Base-by-base conservation (phyloP, 2,797 vertebrate genomes). In the Hydrolagus colliei region DNA sequence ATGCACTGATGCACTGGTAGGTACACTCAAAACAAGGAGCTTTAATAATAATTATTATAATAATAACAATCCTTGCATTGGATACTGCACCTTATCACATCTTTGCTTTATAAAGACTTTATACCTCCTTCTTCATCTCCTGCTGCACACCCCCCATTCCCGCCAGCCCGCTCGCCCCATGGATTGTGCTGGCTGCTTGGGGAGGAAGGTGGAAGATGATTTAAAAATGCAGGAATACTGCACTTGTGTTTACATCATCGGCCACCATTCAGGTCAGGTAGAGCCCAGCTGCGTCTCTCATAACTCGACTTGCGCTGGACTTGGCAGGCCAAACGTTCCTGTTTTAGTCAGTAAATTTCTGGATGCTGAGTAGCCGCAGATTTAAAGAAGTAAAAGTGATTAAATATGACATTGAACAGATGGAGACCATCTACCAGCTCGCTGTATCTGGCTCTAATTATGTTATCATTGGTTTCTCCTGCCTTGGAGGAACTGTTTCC, bases 391-490 rank as follows among this genome's bases (percentile, higher is more conserved):
- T 86, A 95, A 94, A 94, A 93, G 94, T 94, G 94, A 94, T 93
- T 92, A 94, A 94, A 93, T 91, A 95, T 95, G 94, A 95, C 95
- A 93, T 93, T 93, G 94, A 96, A 96, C 97, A 98, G 97, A 97
- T 98, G 97, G 96, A 96, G 94, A 95, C 93, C 92, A 91, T 94
- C 95, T 93, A 93, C 92, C 91, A 94, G 94, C 96, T 95, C 96
- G 96, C 96, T 97, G 95, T 97, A 97, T 94, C 95, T 93, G 94
- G 94, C 95, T 95, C 95, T 98, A 97, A 96, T 97, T 97, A 97
- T 96, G 97, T 98, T 97, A 98, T 95, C 92, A 88, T 92, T 92
- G 92, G 92, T 93, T 94, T 95, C 97, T 95, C 96, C 96, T 88
- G 94, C 95, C 95, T 93, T 94, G 94, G 94, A 96, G 96, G 93